Conservation (phyloP, 2,888 invertebrate genomes). For the Drosophila peninsularis region DNA sequence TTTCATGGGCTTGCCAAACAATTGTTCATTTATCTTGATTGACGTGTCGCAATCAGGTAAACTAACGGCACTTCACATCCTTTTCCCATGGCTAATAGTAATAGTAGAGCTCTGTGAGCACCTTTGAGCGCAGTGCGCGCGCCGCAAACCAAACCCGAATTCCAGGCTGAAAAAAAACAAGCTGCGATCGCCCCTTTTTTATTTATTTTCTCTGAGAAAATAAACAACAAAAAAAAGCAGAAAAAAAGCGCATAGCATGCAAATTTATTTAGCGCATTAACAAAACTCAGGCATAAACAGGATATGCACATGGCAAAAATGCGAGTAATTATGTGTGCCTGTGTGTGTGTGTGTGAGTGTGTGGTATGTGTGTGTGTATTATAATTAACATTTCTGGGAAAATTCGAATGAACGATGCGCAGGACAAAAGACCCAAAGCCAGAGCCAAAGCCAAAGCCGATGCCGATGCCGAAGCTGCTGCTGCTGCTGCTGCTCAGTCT, state of each 20-base stretch:
- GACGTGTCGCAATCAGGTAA: slow-evolving; percentile 2
- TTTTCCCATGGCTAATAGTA: slow-evolving; percentile 10
- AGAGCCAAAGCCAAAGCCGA: slow-evolving; percentile 30
- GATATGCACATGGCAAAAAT: slow-evolving; percentile 68
- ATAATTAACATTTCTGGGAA: slow-evolving; percentile 84
- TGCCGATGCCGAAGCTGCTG: slow-evolving; percentile 25
- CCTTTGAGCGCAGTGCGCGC: slow-evolving; percentile 11
- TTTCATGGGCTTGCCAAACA: background rate
- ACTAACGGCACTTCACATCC: slow-evolving; percentile 12
- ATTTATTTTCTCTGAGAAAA: slow-evolving; percentile 36
- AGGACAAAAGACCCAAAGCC: slow-evolving; percentile 67
- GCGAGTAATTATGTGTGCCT: slow-evolving; percentile 75
- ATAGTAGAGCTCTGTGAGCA: slow-evolving; percentile 16
- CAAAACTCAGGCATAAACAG: slow-evolving; percentile 65
- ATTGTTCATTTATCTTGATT: slow-evolving; percentile 12
- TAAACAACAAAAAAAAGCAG: slow-evolving; percentile 55
- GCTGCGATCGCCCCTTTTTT: slow-evolving; percentile 25
- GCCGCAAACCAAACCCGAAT: slow-evolving; percentile 9
- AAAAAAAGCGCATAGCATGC: slow-evolving; percentile 69
- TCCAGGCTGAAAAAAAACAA: slow-evolving; percentile 18
- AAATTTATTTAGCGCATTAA: slow-evolving; percentile 78
- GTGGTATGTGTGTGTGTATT: slow-evolving; percentile 63
- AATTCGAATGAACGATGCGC: slow-evolving; percentile 78
- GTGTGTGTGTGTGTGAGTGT: slow-evolving; percentile 47
- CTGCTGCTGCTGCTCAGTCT: slow-evolving; percentile 30